A percentile compares a stretch with the other conserved stretches of the same genome.
Evolutionary conservation across 2,888 invertebrate genomes (phyloP).

Genomic region (Eilema sororculum): DNA sequence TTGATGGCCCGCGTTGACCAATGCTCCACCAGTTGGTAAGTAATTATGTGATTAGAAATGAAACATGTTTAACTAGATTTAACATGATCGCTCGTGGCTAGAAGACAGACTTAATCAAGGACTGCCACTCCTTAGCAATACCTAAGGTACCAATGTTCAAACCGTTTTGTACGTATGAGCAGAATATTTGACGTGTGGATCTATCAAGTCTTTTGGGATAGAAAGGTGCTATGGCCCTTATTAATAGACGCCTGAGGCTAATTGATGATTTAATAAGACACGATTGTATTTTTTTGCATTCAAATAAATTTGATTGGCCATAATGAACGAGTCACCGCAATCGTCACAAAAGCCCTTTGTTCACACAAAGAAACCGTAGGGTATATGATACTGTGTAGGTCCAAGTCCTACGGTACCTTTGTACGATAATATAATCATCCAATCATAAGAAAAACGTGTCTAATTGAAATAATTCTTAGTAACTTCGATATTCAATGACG

Average conservation of each 20-base stretch:
- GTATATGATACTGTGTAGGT: background rate
- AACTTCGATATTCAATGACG: conserved; percentile 41
- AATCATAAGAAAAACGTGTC: conserved; percentile 22
- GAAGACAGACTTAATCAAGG: no score
- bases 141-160: background rate
- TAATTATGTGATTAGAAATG: no score
- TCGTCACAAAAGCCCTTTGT: conserved; percentile 7
- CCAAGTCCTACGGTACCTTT: background rate
- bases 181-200: no score
- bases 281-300: background rate
- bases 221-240: background rate
- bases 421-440: conserved; percentile 6
- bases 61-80: no score
- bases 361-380: conserved; percentile 7
- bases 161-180: background rate
- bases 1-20: no score
- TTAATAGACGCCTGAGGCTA: background rate
- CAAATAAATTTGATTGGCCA: background rate
- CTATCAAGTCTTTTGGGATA: background rate
- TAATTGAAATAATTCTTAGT: conserved; percentile 27
- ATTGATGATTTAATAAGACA: background rate
- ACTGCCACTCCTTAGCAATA: no score
- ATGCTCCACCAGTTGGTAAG: no score
- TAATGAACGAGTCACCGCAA: background rate
- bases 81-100: no score